Evolutionary conservation across 2,113 vertebrate genomes (phyloP).

Genomic region (Rhineura floridana): DNA sequence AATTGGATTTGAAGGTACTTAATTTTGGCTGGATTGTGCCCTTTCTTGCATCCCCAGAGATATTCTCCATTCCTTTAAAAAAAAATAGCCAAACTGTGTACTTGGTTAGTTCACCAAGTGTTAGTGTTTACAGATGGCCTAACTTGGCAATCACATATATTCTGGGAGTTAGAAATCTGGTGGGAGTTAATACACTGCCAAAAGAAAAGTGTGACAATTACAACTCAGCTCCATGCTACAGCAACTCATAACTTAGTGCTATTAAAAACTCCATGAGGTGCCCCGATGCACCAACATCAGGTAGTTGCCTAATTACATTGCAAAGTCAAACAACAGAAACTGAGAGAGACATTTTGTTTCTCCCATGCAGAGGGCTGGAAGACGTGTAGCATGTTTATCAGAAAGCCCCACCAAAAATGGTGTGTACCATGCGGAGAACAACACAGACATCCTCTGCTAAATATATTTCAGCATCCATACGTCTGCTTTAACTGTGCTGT

Average conservation of each 20-base stretch:
- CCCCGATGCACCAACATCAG: slow-evolving; percentile 27
- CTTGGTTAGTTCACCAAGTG: slow-evolving; percentile 42
- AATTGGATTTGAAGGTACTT: not conserved
- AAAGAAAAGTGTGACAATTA: slow-evolving; percentile 70
- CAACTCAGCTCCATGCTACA: slow-evolving; percentile 48
- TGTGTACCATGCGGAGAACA: too few relatives aligned
- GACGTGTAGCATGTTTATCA: slow-evolving; percentile 6
- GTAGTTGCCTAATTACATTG: slow-evolving; percentile 25
- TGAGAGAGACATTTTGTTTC: slow-evolving; percentile 12
- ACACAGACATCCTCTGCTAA: not conserved
- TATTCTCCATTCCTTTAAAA: not conserved
- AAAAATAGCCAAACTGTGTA: not conserved
- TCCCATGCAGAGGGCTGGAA: not conserved
- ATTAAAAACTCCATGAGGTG: slow-evolving; percentile 32
- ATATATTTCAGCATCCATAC: not conserved
- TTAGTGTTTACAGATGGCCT: slow-evolving; percentile 80
- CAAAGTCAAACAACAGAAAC: slow-evolving; percentile 6
- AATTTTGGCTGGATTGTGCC: not conserved
- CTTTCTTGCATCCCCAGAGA: not conserved
- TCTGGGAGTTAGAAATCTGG: slow-evolving; percentile 74
- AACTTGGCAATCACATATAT: slow-evolving; percentile 75
- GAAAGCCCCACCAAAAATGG: not conserved
- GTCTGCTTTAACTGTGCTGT: not conserved
- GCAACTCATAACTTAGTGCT: slow-evolving; percentile 45
- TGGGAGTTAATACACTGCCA: slow-evolving; percentile 70